A percentile compares a stretch with the other conserved stretches of the same genome.
phyloP scores from a whole-genome alignment of 53 echinoderm and acorn worm species.

The Actinopyga echinites region DNA sequence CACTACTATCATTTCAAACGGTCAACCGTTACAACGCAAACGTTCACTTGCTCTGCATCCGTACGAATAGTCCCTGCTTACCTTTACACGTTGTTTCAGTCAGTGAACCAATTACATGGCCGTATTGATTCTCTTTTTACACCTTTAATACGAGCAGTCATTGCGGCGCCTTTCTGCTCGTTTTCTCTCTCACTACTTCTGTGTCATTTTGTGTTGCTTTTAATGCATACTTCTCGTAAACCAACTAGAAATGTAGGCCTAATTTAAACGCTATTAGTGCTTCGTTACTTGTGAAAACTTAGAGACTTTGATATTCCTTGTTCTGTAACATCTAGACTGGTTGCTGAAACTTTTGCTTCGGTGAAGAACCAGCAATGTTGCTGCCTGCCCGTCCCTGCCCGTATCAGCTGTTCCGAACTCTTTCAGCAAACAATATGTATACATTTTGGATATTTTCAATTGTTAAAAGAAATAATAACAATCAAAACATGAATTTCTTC shows the following conservation, averaged over 20 bases:
- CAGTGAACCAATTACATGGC: not conserved
- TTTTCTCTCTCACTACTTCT: constrained; percentile 36
- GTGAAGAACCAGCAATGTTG: too few species aligned
- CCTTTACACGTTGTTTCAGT: not conserved
- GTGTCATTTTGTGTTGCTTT: constrained; percentile 43
- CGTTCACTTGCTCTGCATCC: too few species aligned
- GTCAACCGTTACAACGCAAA: too few species aligned
- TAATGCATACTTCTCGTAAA: constrained; percentile 39
- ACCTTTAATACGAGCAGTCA: constrained; percentile 32
- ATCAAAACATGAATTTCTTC: constrained; percentile 26
- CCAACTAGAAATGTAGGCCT: constrained; percentile 41
- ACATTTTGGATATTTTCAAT: too few species aligned
- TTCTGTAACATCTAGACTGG: too few species aligned
- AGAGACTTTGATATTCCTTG: too few species aligned
- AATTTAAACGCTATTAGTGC: constrained; percentile 46
- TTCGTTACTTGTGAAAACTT: constrained; percentile 12
- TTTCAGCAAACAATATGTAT: too few species aligned
- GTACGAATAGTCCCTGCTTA: too few species aligned
- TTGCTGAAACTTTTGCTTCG: too few species aligned
- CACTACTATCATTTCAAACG: too few species aligned
- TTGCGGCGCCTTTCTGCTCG: constrained; percentile 38
- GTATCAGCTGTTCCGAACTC: too few species aligned
- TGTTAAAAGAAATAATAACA: constrained; percentile 9
- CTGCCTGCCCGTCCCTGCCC: too few species aligned
- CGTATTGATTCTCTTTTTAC: not conserved